Evolutionary conservation across 2,797 vertebrate species (phyloP), one percentile per base, ranked within the genome.

Genomic region (Lagodon rhomboides): DNA sequence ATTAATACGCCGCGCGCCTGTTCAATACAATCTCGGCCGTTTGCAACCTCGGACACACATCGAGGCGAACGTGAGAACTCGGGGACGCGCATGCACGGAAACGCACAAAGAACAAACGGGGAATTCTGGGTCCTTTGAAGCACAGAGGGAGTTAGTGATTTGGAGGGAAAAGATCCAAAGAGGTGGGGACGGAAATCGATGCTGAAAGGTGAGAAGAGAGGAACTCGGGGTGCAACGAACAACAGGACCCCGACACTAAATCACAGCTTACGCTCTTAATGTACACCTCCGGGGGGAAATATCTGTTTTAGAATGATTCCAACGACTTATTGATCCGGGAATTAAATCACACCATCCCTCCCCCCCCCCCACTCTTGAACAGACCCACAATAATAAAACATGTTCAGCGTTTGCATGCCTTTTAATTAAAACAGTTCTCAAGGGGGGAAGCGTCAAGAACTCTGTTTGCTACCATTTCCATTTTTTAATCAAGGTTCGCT

Each of bases 261-360:
- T 94, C 91, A 91, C 63, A 74, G 79, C 73, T 80, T 80, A 83
- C 85, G 88, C 77, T 84, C 68, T 75, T 87, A 89, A 91, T 89
- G 84, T 89, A 82, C 73, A 87, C 85, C 89, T 92, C 88, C 82
- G n/a, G 80, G 76, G 85, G 89, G 87, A 89, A 89, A 94, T 87
- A 83, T 92, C 75, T 82, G 68, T 91, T 93, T 91, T 87, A 85
- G 86, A 91, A 80, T 84, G 73, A 87, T 87, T 77, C 72, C 85
- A 77, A 86, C 88, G 88, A 91, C 79, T 88, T 94, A 94, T 95
- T 88, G 91, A 94, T 94, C 78, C 16, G 9, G 58, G 74, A 89
- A 90, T 89, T 82, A 89, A 89, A 93, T 87, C 75, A 90, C 73
- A 7, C 53, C 13, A 76, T 73, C 78, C 80, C 69, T 77, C 69